These are phyloP conservation scores for Tichodroma muraria DNA, from an alignment of 2,113 vertebrate genomes.

Conservation along the genomic window DNA sequence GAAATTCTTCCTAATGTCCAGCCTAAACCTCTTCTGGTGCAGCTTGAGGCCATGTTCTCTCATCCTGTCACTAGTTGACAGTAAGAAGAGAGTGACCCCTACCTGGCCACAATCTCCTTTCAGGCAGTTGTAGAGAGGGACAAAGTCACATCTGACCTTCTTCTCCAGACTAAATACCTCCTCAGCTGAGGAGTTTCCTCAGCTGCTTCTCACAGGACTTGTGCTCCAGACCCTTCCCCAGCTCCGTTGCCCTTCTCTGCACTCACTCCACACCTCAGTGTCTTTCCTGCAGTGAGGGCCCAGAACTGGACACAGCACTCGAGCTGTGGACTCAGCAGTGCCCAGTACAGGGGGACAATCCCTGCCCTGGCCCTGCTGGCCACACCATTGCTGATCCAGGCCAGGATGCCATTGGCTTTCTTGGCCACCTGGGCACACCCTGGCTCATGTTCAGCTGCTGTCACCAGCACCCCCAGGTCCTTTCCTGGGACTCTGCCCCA, in stretches of 20 bases:
- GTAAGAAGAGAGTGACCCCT: accelerated
- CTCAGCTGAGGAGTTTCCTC: background rate
- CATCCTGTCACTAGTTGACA: accelerated
- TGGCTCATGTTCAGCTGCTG: background rate
- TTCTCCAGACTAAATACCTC: background rate
- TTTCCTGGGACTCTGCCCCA: background rate
- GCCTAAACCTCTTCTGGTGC: accelerated
- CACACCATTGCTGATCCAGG: background rate
- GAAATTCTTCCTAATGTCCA: background rate
- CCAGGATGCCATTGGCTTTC: background rate
- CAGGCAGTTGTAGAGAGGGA: background rate
- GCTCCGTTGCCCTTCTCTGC: background rate
- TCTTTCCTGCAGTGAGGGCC: background rate
- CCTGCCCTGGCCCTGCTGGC: background rate
- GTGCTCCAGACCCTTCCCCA: background rate
- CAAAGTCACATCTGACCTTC: background rate
- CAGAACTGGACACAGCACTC: background rate
- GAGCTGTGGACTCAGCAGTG: background rate
- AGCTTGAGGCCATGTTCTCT: background rate
- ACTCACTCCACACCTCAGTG: background rate
- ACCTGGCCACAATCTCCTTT: accelerated
- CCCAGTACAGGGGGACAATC: background rate
- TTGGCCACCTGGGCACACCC: background rate
- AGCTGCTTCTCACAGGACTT: background rate
- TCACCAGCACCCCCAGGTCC: background rate